phyloP scores from a whole-genome alignment of 2,113 vertebrate species.

The Colistium nudipinnis region DNA sequence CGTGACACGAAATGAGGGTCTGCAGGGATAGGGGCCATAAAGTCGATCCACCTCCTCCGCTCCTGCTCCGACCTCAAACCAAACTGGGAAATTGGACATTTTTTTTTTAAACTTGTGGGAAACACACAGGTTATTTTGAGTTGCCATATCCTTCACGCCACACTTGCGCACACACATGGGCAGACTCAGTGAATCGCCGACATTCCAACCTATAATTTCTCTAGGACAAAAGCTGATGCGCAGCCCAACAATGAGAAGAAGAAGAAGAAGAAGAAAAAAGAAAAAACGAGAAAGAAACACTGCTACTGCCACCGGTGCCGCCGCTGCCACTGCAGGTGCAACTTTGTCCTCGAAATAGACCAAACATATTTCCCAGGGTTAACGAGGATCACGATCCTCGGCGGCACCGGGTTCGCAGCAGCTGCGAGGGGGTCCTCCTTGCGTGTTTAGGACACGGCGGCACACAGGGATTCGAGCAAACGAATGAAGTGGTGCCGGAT shows the following conservation, averaged over 20 bases:
- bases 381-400: conserved; percentile 20
- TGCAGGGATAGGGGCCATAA: conserved; percentile 19
- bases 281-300: no score
- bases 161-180: neutral
- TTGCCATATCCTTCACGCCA: neutral
- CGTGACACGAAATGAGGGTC: conserved; percentile 41
- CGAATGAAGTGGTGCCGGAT: no score
- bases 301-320: no score
- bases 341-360: conserved; percentile 47
- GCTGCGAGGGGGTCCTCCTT: neutral
- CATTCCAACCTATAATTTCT: conserved; percentile 1
- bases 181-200: conserved; percentile 4
- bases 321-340: conserved; percentile 58
- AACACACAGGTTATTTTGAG: neutral
- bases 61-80: neutral
- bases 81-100: neutral
- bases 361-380: conserved; percentile 30
- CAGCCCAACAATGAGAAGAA: conserved; percentile 10
- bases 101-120: neutral
- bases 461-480: no score
- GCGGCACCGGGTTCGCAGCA: conserved; percentile 36
- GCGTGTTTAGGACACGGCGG: neutral
- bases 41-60: conserved; percentile 14
- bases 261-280: no score
- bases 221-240: neutral